phyloP scores from a whole-genome alignment of 2,888 invertebrate genomes.

The Cephonodes hylas region DNA sequence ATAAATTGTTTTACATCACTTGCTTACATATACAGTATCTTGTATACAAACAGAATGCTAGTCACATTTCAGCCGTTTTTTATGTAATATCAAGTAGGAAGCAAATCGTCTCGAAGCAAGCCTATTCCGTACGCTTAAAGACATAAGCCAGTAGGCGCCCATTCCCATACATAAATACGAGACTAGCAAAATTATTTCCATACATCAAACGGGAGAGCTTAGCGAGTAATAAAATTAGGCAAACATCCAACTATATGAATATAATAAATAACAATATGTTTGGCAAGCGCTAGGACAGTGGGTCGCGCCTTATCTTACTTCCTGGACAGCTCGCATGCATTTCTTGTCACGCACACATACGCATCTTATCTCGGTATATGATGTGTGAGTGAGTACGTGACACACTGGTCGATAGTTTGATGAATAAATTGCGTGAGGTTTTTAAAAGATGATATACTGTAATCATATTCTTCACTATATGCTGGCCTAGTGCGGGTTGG shows the following conservation, averaged over 20 bases:
- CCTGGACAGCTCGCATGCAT: background rate
- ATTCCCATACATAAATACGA: constrained; percentile 13
- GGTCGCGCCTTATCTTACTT: constrained; percentile 1
- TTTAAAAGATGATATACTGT: background rate
- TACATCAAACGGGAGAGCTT: constrained; percentile 2
- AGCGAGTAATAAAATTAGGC: constrained; percentile 39
- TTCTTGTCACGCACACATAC: background rate
- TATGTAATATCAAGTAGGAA: background rate
- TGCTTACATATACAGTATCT: too few species aligned
- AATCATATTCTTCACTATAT: too few species aligned
- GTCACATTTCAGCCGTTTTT: background rate
- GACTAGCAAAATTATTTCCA: background rate
- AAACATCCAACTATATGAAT: constrained; percentile 37
- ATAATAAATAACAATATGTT: constrained; percentile 29
- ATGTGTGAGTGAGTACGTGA: background rate
- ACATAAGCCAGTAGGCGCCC: background rate
- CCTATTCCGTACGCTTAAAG: background rate
- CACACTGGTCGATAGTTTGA: background rate
- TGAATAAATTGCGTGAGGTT: background rate
- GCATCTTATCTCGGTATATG: background rate
- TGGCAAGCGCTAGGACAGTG: constrained; percentile 13
- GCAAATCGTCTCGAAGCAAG: background rate
- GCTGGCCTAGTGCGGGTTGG: too few species aligned
- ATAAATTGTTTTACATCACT: too few species aligned
- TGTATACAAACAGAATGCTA: too few species aligned